Conservation (phyloP, 2,888 invertebrate genomes). For the Mesodorylaimus sp. region DNA sequence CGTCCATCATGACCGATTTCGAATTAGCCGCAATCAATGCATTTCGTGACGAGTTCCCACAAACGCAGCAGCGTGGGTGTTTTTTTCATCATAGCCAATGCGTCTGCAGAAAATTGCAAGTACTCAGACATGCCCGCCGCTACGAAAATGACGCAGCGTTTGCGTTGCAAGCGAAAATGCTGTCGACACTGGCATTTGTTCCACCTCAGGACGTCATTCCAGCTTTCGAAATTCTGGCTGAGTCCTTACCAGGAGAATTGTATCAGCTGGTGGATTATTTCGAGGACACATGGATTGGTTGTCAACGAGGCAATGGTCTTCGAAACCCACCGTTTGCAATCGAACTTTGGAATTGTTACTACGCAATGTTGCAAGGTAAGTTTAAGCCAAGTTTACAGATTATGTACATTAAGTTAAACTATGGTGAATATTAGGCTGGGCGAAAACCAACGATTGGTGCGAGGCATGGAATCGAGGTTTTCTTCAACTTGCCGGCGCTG, state of each 20-base stretch:
- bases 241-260: neutral
- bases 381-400: too few species aligned
- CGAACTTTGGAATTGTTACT: neutral
- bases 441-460: too few species aligned
- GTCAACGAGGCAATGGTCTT: neutral
- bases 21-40: conserved; percentile 2
- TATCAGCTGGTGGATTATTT: neutral
- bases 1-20: neutral
- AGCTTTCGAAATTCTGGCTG: neutral
- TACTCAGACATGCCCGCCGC: neutral
- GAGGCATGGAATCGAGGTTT: too few species aligned
- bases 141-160: neutral
- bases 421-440: too few species aligned
- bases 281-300: neutral
- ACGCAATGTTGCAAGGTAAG: neutral
- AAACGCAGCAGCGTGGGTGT: neutral
- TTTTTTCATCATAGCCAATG: neutral
- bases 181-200: neutral
- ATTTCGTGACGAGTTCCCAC: neutral
- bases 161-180: neutral
- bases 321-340: neutral
- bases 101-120: neutral
- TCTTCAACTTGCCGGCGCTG: too few species aligned
- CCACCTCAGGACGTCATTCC: neutral
- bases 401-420: too few species aligned